These are phyloP conservation scores for Drosophila stalkeri DNA, from an alignment of 2,888 invertebrate species.

Conservation along the genomic window DNA sequence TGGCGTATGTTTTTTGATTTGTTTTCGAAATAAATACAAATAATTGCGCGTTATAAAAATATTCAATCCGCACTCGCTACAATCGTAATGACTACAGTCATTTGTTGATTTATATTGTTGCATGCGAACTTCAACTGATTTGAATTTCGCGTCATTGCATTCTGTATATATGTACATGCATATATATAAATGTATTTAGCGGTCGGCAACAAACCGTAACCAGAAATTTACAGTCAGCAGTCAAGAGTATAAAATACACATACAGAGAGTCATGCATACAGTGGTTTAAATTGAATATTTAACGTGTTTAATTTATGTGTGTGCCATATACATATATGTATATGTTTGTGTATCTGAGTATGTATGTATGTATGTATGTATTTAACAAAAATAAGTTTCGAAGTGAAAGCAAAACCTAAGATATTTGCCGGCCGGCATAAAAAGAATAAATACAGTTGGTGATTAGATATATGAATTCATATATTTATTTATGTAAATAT, in stretches of 20 bases:
- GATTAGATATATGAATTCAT: background rate
- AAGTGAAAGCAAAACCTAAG: slow-evolving; percentile 26
- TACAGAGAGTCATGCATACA: slow-evolving; percentile 19
- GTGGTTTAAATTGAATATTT: slow-evolving; percentile 26
- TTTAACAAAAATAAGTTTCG: slow-evolving; percentile 5
- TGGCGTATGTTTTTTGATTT: slow-evolving; percentile 50
- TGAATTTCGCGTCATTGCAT: slow-evolving; percentile 42
- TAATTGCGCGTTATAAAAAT: slow-evolving; percentile 58
- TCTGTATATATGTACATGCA: slow-evolving; percentile 3
- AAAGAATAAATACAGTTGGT: slow-evolving; percentile 1
- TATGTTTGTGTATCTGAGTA: background rate
- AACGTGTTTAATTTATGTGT: slow-evolving; percentile 17
- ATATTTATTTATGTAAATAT: background rate
- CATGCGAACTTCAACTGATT: slow-evolving; percentile 23
- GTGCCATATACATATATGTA: background rate
- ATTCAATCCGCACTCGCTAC: slow-evolving; percentile 35
- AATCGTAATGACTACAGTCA: slow-evolving; percentile 27
- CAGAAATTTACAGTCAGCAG: slow-evolving; percentile 25
- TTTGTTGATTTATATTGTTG: slow-evolving; percentile 28
- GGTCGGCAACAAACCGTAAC: slow-evolving; percentile 45
- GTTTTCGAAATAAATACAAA: slow-evolving; percentile 44
- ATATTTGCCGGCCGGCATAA: slow-evolving; percentile 49
- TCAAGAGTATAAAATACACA: slow-evolving; percentile 15
- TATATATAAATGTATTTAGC: slow-evolving; percentile 4
- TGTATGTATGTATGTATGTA: background rate